Base-by-base conservation (phyloP, 2,797 vertebrate genomes). In the Mergus octosetaceus region DNA sequence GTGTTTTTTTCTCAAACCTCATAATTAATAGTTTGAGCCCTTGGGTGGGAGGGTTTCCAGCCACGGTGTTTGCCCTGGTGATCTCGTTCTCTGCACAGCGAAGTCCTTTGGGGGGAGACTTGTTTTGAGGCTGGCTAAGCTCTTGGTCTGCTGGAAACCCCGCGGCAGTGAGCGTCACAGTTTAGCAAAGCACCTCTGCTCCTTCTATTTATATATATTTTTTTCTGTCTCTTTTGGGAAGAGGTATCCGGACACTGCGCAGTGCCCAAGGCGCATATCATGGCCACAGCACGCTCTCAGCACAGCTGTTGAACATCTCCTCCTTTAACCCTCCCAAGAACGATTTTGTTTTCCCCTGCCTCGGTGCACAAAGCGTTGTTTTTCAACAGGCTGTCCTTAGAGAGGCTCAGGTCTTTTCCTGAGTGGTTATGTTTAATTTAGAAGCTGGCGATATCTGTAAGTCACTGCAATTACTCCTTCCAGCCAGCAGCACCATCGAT, bases 361-460 rank as follows among this genome's bases (percentile, higher is more conserved):
- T 83, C 58, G 17, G 24, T 1, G 0, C 4, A 19, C 3, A 0
- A 47, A 1, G 1, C 0, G 2, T 66, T 93, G 75, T 92, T 95
- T 94, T 92, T 79, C 75, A 86, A 0, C 7, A 6, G 0, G 41
- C 78, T 87, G 82, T 51, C 89, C 87, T 93, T 74, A 53, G 85
- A 77, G 89, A 95, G 45, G 68, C 1, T 0, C 1, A 0, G 54
- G 45, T 32, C 73, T 87, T 83, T 85, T 95, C 72, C 82, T 66
- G 75, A 81, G 85, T 64, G 76, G 76, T 83, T 56, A 39, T 66
- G 66, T 83, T 92, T 96, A 91, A 92, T 94, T 96, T 88, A 91
- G 91, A 91, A 91, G 85, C 79, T 61, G 85, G 62, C 58, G 70
- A 36, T 81, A 51, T 73, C 58, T 78, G 47, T 77, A 92, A 87